Evolutionary conservation across 2,113 vertebrate species (phyloP).

Genomic region (Poicephalus meyeri): DNA sequence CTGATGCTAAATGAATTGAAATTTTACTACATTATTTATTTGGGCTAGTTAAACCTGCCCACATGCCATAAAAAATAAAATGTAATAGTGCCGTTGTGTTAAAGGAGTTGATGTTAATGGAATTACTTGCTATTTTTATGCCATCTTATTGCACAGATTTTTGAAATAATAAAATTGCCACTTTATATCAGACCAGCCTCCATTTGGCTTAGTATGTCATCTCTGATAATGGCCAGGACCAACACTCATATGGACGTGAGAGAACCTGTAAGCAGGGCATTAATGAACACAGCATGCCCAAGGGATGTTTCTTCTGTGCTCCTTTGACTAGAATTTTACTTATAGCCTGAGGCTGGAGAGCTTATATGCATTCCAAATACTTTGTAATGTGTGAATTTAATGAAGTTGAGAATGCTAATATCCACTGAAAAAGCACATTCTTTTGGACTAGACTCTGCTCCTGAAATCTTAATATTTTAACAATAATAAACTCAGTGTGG

Average conservation of each 20-base stretch:
- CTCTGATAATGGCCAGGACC: neutral
- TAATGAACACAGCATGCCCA: neutral
- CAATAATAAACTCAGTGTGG: neutral
- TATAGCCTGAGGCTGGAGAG: neutral
- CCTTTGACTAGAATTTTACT: constrained; percentile 8
- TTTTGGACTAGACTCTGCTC: neutral
- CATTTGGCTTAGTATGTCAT: neutral
- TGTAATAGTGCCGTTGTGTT: constrained; percentile 4
- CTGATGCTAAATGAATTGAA: constrained; percentile 21
- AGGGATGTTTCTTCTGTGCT: neutral
- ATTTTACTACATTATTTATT: constrained; percentile 56
- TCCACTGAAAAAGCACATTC: neutral
- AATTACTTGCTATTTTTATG: constrained; percentile 3
- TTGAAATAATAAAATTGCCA: neutral
- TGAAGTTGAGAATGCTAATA: neutral
- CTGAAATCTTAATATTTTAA: neutral
- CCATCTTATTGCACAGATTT: neutral
- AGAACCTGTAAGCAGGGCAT: neutral
- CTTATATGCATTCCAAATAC: neutral
- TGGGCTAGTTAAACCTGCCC: constrained; percentile 37
- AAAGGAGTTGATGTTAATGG: constrained; percentile 10
- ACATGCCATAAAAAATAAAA: constrained; percentile 37
- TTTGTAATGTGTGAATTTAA: constrained; percentile 3
- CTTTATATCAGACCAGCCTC: neutral
- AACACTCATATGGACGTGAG: neutral